Conservation (phyloP, 1,140 invertebrate genomes). For the Aphelenchoides fujianensis region DNA sequence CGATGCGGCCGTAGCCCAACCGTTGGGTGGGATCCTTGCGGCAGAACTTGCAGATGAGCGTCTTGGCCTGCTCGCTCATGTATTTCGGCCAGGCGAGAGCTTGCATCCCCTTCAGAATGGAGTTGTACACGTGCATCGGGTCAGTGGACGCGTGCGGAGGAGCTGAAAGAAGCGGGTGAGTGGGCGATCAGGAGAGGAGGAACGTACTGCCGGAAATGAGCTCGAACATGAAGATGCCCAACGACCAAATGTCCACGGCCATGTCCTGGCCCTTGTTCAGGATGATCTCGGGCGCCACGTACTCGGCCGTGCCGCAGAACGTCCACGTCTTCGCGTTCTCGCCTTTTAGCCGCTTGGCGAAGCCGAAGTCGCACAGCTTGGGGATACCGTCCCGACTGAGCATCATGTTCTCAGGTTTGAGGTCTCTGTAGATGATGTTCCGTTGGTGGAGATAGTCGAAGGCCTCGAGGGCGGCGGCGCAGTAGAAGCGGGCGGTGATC, state of each 20-base stretch:
- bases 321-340: constrained; percentile 46
- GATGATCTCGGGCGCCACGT: constrained; percentile 69
- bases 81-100: constrained; percentile 68
- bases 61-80: constrained; percentile 47
- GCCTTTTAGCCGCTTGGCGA: constrained; percentile 41
- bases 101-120: constrained; percentile 96
- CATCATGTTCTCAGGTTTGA: constrained; percentile 52
- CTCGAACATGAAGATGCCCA: constrained; percentile 53
- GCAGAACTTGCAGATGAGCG: constrained; percentile 56
- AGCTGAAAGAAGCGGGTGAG: constrained; percentile 22
- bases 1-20: constrained; percentile 56
- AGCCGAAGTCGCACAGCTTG: constrained; percentile 46
- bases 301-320: constrained; percentile 63
- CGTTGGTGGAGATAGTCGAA: constrained; percentile 48
- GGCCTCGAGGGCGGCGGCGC: constrained; percentile 50
- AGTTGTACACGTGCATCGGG: constrained; percentile 98
- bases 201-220: constrained; percentile 37
- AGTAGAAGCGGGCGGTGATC: constrained; percentile 47
- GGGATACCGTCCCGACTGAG: constrained; percentile 46
- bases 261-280: constrained; percentile 93
- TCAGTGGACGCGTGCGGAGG: constrained; percentile 92
- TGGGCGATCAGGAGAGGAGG: constrained; percentile 23
- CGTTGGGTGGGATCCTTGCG: constrained; percentile 56
- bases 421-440: constrained; percentile 44
- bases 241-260: constrained; percentile 65